A percentile compares a stretch with the other conserved stretches of the same genome.
Evolutionary conservation across 2,888 invertebrate genomes (phyloP).

Genomic region (Panopea generosa): DNA sequence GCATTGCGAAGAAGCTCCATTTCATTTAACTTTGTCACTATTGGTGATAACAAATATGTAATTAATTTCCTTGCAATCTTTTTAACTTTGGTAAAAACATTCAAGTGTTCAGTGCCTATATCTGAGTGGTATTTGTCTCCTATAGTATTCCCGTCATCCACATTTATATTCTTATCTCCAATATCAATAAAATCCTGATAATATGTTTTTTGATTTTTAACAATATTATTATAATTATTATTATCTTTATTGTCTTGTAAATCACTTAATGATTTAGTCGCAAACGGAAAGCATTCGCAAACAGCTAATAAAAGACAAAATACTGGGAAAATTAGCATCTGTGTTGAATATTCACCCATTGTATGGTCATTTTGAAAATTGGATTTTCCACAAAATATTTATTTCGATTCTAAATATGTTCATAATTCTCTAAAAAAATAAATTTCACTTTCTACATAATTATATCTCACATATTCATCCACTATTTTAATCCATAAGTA

Average conservation of each 20-base stretch:
- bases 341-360: conserved; percentile 39
- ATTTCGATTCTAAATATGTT: neutral
- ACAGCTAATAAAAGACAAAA: conserved; percentile 17
- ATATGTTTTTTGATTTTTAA: neutral
- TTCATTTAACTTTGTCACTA: neutral
- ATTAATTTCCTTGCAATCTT: neutral
- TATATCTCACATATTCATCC: too few species aligned
- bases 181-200: neutral
- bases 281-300: conserved; percentile 23
- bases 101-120: neutral
- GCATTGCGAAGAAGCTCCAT: too few species aligned
- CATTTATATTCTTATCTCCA: neutral
- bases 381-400: neutral
- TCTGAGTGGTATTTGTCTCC: neutral
- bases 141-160: neutral
- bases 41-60: neutral
- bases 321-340: conserved; percentile 31
- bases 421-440: neutral
- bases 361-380: conserved; percentile 44
- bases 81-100: neutral
- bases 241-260: neutral
- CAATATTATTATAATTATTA: neutral
- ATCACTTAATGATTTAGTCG: neutral
- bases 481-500: too few species aligned
- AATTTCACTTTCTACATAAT: too few species aligned